A percentile compares a stretch with the other conserved stretches of the same genome.
phyloP scores from a whole-genome alignment of 2,888 invertebrate species.

The Eugnorisma glareosa region DNA sequence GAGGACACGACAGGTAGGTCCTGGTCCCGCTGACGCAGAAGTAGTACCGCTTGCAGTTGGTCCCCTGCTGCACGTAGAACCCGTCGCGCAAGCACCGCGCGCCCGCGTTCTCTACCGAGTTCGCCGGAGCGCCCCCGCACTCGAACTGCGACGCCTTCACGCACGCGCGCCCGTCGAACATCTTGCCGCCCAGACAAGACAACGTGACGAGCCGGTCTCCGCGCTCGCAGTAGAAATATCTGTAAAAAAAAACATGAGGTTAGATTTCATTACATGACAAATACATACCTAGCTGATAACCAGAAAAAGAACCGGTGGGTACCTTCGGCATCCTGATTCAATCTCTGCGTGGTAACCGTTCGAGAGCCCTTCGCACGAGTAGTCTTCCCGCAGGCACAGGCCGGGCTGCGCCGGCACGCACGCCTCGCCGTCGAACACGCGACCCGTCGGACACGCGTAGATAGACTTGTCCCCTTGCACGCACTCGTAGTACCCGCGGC shows the following conservation, averaged over 20 bases:
- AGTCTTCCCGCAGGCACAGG: conserved; percentile 82
- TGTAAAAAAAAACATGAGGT: conserved; percentile 68
- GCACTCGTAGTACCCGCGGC: conserved; percentile 91
- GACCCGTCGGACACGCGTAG: conserved; percentile 89
- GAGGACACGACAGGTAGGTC: conserved; percentile 87
- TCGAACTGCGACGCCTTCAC: conserved; percentile 83
- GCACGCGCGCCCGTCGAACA: conserved; percentile 91
- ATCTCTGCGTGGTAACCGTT: conserved; percentile 91
- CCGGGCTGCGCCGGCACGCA: conserved; percentile 84
- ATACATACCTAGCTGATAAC: too few species aligned
- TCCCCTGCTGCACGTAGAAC: conserved; percentile 89
- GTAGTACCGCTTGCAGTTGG: conserved; percentile 89
- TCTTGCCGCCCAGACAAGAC: conserved; percentile 90
- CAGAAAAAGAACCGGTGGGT: not conserved
- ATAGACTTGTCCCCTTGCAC: conserved; percentile 89
- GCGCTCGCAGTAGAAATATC: conserved; percentile 91
- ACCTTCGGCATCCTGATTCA: conserved; percentile 89
- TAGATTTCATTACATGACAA: not conserved
- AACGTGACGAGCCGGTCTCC: conserved; percentile 89
- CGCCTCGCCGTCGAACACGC: conserved; percentile 90
- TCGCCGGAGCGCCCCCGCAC: conserved; percentile 81
- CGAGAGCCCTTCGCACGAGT: conserved; percentile 86
- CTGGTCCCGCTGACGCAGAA: conserved; percentile 90
- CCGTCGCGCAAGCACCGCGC: conserved; percentile 87
- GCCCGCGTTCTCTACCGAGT: conserved; percentile 74